Conservation (phyloP, 2,113 vertebrate genomes). For the Corythornis cristatus region DNA sequence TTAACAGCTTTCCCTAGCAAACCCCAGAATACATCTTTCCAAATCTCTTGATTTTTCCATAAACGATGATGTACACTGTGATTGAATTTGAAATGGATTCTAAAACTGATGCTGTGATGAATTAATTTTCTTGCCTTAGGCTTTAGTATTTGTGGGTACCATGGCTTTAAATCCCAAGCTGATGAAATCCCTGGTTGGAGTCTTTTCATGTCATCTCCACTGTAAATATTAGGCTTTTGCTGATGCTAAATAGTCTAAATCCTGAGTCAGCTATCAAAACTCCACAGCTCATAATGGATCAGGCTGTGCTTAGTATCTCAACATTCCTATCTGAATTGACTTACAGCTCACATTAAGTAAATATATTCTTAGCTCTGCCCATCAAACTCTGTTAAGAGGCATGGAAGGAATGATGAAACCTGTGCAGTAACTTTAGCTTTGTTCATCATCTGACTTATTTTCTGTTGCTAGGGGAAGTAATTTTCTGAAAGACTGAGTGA, state of each 20-base stretch:
- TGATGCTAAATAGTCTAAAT: constrained; percentile 58
- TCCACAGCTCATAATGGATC: constrained; percentile 34
- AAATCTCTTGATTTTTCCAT: background rate
- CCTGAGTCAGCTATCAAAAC: constrained; percentile 66
- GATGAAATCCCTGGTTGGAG: constrained; percentile 35
- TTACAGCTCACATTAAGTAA: constrained; percentile 50
- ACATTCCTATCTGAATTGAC: constrained; percentile 49
- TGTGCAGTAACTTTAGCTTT: background rate
- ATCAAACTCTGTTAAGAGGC: constrained; percentile 9
- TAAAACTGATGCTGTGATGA: background rate
- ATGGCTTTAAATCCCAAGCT: constrained; percentile 27
- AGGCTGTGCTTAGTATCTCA: constrained; percentile 26
- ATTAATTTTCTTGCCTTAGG: background rate
- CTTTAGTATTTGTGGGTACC: background rate
- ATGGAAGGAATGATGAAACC: background rate
- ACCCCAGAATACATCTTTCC: background rate
- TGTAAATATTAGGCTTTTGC: constrained; percentile 61
- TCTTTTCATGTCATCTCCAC: constrained; percentile 7
- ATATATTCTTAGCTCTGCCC: constrained; percentile 46
- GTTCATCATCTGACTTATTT: constrained; percentile 22
- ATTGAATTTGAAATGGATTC: background rate
- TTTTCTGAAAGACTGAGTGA: constrained; percentile 4
- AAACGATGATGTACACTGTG: background rate
- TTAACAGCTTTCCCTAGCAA: background rate
- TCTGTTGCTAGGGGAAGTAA: constrained; percentile 10